phyloP scores from a whole-genome alignment of 2,888 invertebrate species.

The Hermaeophaga mercurialis region DNA sequence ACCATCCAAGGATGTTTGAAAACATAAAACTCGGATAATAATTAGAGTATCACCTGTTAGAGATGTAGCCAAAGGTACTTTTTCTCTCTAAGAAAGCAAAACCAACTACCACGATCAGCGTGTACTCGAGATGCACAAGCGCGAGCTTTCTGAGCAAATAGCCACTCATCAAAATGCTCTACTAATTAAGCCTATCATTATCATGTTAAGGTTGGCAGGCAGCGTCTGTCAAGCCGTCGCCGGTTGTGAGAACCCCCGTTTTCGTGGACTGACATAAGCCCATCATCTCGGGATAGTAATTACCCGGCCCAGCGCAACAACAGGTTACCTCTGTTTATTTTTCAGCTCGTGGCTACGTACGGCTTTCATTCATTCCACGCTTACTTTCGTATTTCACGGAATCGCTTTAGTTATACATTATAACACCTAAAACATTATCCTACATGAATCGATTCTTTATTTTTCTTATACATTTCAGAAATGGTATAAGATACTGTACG shows the following conservation, averaged over 20 bases:
- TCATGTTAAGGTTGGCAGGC: conserved; percentile 51
- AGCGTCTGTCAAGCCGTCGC: conserved; percentile 47
- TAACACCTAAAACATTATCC: too few relatives aligned
- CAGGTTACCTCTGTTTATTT: conserved; percentile 51
- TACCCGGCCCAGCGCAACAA: conserved; percentile 48
- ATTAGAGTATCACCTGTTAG: conserved; percentile 13
- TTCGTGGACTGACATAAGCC: conserved; percentile 48
- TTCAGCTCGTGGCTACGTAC: conserved; percentile 42
- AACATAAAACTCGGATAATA: conserved; percentile 15
- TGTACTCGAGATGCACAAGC: conserved; percentile 43
- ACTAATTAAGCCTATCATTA: conserved; percentile 58
- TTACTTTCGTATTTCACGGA: too few relatives aligned
- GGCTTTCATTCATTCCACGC: conserved; percentile 14
- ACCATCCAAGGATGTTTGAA: conserved; percentile 15
- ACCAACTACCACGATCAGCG: conserved; percentile 5
- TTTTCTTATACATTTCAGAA: too few relatives aligned
- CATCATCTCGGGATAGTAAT: conserved; percentile 51
- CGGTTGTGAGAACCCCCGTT: conserved; percentile 26
- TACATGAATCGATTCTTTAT: too few relatives aligned
- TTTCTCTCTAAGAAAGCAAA: conserved; percentile 1
- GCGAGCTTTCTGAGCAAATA: conserved; percentile 52
- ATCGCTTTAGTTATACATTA: too few relatives aligned
- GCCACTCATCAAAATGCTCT: conserved; percentile 52
- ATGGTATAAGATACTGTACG: too few relatives aligned
- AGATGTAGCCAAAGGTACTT: conserved; percentile 9